A percentile compares a stretch with the other conserved stretches of the same genome.
These are phyloP conservation scores for Palloptera scutellata DNA, from an alignment of 2,888 invertebrate species.

Conservation along the genomic window DNA sequence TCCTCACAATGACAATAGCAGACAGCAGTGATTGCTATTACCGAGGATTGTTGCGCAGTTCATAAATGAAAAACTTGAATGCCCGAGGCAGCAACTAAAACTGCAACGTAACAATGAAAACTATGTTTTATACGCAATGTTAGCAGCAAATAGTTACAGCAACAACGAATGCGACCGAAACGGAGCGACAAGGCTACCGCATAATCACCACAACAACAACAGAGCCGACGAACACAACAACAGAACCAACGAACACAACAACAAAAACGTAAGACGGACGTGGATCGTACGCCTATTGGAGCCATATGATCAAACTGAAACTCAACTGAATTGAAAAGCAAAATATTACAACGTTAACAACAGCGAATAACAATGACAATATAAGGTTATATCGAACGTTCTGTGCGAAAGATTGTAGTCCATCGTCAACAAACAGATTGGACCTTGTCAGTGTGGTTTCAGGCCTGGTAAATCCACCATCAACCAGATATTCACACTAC, in stretches of 20 bases:
- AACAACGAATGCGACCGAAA: background rate
- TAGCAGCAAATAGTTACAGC: background rate
- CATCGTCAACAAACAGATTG: too few relatives aligned
- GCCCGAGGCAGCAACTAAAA: conserved; percentile 10
- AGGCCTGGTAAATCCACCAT: too few relatives aligned
- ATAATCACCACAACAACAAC: background rate
- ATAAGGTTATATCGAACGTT: too few relatives aligned
- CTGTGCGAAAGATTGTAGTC: too few relatives aligned
- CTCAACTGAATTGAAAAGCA: too few relatives aligned
- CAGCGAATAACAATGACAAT: too few relatives aligned
- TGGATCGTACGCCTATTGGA: too few relatives aligned
- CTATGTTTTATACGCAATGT: conserved; percentile 16
- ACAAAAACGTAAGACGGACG: background rate
- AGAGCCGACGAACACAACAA: background rate
- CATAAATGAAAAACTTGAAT: conserved; percentile 21
- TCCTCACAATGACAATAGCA: conserved; percentile 22
- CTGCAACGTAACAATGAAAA: background rate
- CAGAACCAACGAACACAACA: background rate
- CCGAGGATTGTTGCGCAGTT: conserved; percentile 6
- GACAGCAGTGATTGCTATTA: background rate
- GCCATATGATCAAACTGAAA: too few relatives aligned
- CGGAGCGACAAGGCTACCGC: conserved; percentile 17
- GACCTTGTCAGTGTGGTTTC: too few relatives aligned
- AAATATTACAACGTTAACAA: too few relatives aligned
- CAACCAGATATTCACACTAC: too few relatives aligned